Evolutionary conservation across 2,888 invertebrate species (phyloP), one percentile per base, ranked within the genome.

Genomic region (Cylloceria caligata): DNA sequence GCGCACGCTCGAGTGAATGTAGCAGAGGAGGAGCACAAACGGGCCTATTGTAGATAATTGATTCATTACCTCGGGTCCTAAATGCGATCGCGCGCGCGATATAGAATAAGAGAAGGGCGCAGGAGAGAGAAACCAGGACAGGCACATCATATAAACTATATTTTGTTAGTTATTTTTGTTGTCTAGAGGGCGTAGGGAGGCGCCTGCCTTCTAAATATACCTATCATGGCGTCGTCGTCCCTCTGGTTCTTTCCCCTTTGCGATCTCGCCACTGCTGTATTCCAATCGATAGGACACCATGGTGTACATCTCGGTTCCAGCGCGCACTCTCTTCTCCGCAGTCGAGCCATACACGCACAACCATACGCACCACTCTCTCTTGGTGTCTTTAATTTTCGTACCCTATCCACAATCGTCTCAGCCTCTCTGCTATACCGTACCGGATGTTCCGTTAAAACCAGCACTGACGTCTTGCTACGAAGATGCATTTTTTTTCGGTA

Each of bases 31-130:
- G 19, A 24, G 47, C 68, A 39, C 45, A 45, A 64, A 45, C 88
- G 80, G 83, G 84, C 85, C 85, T 86, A 86, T 88, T 87, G 87
- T 82, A 84, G 84, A 85, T 88, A 89, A 89, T 89, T 89, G 89
- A 87, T 88, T 89, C 86, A 88, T 89, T 89, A 88, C 85, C 68
- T 69, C n/a, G 30, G 30, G 85, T 87, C 84, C 83, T 83, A 84
- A 86, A 86, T 85, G 68, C 52, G 49, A 47, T 24, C n/a, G 55
- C 57, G 64, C 9, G 65, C 39, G 49, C 24, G 16, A 42, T n/a
- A 45, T 45, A 19, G 24, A 52, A 19, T 3, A 34, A 39, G 45
- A 73, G 52, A 13, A n/a, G 42, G 34, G 30, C 6, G 4, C 24
- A 45, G 55, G 13, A 72, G 13, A 42, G 27, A 47, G 19, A 47